phyloP scores from a whole-genome alignment of 1,140 invertebrate genomes.

The Manduca sexta region DNA sequence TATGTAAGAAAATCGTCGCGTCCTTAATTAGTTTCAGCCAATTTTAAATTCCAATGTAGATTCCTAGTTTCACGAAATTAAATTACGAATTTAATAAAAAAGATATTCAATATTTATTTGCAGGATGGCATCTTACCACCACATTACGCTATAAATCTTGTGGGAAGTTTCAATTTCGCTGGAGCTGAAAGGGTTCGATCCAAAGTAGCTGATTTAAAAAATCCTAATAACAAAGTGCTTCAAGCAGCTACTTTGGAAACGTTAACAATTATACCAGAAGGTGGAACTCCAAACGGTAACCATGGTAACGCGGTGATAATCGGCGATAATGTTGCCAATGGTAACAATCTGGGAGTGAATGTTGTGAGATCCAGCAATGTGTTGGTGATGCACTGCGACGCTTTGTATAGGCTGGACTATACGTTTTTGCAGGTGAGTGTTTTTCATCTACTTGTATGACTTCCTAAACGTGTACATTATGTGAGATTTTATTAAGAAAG shows the following conservation, averaged over 20 bases:
- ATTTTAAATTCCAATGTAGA: no score
- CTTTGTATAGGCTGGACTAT: slow-evolving; percentile 48
- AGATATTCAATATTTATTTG: not conserved
- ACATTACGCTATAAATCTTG: slow-evolving; percentile 47
- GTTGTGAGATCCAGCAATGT: slow-evolving; percentile 21
- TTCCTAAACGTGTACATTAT: no score
- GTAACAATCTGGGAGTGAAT: not conserved
- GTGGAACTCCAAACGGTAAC: not conserved
- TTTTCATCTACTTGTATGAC: not conserved
- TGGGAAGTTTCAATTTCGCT: slow-evolving; percentile 54
- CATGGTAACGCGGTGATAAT: slow-evolving; percentile 1
- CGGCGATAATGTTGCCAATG: slow-evolving; percentile 1
- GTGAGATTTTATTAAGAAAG: no score
- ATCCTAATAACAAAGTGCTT: slow-evolving; percentile 14
- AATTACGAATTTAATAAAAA: not conserved
- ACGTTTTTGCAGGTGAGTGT: slow-evolving; percentile 52
- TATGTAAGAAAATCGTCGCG: no score
- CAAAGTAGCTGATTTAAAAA: slow-evolving; percentile 32
- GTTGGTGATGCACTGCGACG: slow-evolving; percentile 51
- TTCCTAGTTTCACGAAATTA: no score
- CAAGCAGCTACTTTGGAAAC: slow-evolving; percentile 22
- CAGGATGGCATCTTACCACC: slow-evolving; percentile 41
- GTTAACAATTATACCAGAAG: slow-evolving; percentile 30
- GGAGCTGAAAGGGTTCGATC: slow-evolving; percentile 50
- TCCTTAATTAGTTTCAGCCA: no score